Base-by-base conservation (phyloP, 2,888 invertebrate species). In the Drosophila melanocephala region DNA sequence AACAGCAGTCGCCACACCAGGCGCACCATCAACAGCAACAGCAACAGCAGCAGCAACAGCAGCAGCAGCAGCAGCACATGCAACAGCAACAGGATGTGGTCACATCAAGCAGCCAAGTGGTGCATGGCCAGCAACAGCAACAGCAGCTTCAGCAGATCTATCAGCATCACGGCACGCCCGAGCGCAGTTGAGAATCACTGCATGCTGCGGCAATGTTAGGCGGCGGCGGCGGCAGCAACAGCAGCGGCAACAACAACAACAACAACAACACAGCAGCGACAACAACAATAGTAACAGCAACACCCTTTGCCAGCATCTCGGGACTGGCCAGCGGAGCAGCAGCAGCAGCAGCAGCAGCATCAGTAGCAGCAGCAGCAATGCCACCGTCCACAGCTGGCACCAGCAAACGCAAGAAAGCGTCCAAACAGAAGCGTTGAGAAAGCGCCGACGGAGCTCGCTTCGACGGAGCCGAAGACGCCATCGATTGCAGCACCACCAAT, bases 111-210 rank as follows among this genome's bases (percentile, higher is more conserved):
- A 93, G 93, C 81, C 93, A 93, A 73, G 92, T 92, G 81, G 87
- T 86, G 69, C 91, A 90, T 62, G 84, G 89, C 78, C 92, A 91
- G 68, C 77, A 78, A n/a, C 73, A 72, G 44, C 93, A 93, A n/a
- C 73, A 72, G 37, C 93, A 93, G 88, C 92, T 93, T 83, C 93
- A 93, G 81, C 93, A 93, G 82, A 93, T 93, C 64, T 93, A 93
- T 90, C 93, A 93, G 80, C 93, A 93, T 83, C 93, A 93, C 79
- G 93, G 92, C 76, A 93, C 93, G 83, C 93, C 93, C 58, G 93
- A 93, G 87, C 93, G 93, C 83, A 93, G 93, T 93, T 93, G 93
- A 93, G 93, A 93, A 92, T 93, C 93, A 93, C 92, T 92, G 86
- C 91, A 92, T 82, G 85, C 90, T 83, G 90, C 89, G 73, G 60